Evolutionary conservation across 1,140 invertebrate genomes (phyloP).

Genomic region (Pseudomyrmex concolor): DNA sequence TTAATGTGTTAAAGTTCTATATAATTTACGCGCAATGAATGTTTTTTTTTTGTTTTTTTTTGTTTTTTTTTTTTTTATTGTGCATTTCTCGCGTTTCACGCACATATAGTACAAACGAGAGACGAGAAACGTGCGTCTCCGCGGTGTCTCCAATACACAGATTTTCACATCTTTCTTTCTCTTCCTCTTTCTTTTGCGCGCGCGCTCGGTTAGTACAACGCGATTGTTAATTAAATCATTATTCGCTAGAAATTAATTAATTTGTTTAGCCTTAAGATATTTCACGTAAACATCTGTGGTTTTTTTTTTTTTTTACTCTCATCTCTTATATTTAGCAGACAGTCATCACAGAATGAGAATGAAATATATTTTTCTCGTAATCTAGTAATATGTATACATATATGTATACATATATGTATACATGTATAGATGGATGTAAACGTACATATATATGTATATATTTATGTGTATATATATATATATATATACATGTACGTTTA

Average conservation of each 20-base stretch:
- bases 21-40: constrained; percentile 15
- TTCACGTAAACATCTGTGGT: constrained; percentile 74
- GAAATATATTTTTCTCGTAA: constrained; percentile 77
- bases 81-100: constrained; percentile 1
- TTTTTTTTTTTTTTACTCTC: constrained; percentile 51
- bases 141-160: constrained; percentile 1
- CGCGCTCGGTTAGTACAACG: constrained; percentile 64
- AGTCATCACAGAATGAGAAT: constrained; percentile 83
- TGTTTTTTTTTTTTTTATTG: constrained; percentile 19
- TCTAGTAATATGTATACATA: constrained; percentile 67
- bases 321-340: constrained; percentile 78
- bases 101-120: constrained; percentile 27
- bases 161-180: constrained; percentile 31
- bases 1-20: constrained; percentile 47
- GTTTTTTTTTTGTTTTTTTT: constrained; percentile 17
- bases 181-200: constrained; percentile 62
- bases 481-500: too few species aligned
- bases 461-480: too few species aligned
- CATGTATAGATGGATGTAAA: too few species aligned
- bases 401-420: too few species aligned
- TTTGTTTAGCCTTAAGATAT: constrained; percentile 71
- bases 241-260: constrained; percentile 76
- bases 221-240: constrained; percentile 73
- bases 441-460: constrained; percentile 52
- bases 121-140: constrained; percentile 38